Conservation (phyloP, 2,888 invertebrate species). For the Tiliacea citrago region DNA sequence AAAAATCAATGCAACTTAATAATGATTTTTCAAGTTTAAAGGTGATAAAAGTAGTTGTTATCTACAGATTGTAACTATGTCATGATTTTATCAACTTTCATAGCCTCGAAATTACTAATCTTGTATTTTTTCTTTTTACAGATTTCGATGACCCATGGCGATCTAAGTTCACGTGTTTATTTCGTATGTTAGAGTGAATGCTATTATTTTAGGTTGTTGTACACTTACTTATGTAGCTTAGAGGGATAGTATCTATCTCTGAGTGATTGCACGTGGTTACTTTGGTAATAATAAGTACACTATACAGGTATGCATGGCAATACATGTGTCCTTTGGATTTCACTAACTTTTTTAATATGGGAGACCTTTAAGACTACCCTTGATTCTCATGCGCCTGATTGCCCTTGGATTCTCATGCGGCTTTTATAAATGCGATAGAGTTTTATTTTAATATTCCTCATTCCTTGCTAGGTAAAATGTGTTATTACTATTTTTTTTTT, state of each 20-base stretch:
- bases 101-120: conserved; percentile 13
- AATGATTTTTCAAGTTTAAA: conserved; percentile 9
- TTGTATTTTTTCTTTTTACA: conserved; percentile 33
- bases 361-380: conserved; percentile 27
- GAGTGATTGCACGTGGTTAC: conserved; percentile 40
- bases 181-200: conserved; percentile 57
- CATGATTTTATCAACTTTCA: background rate
- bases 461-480: conserved; percentile 37
- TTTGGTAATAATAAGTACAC: conserved; percentile 14
- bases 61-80: conserved; percentile 5
- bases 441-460: conserved; percentile 38
- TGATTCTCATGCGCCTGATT: conserved; percentile 1
- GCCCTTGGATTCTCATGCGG: background rate
- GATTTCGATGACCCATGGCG: conserved; percentile 17
- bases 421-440: conserved; percentile 9
- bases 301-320: background rate
- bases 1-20: background rate
- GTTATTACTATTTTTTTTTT: conserved; percentile 1
- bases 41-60: conserved; percentile 1
- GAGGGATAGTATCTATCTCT: conserved; percentile 67
- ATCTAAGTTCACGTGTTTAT: conserved; percentile 38
- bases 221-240: conserved; percentile 45
- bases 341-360: conserved; percentile 13
- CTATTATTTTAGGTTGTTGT: conserved; percentile 54
- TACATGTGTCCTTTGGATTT: background rate